Conservation (phyloP, 1,140 invertebrate genomes). For the Gonatopus flavifemur region DNA sequence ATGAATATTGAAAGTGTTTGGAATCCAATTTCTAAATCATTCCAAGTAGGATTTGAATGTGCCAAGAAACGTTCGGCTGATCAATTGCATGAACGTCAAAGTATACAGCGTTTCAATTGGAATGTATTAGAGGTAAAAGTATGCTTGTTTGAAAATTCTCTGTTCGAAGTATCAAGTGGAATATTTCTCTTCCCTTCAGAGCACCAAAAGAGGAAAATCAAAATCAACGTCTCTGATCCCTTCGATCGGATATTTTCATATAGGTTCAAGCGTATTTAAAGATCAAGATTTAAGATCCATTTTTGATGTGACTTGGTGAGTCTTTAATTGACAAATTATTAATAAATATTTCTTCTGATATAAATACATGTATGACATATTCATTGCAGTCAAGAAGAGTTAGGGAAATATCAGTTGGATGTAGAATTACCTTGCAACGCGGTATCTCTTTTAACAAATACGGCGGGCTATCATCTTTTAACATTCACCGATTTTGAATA, state of each 20-base stretch:
- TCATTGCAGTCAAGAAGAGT: constrained; percentile 32
- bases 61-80: constrained; percentile 33
- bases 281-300: constrained; percentile 40
- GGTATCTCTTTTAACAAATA: constrained; percentile 46
- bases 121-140: constrained; percentile 19
- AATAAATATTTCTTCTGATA: neutral
- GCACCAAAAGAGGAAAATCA: constrained; percentile 17
- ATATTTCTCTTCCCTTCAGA: constrained; percentile 8
- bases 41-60: constrained; percentile 39
- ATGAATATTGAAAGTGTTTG: constrained; percentile 51
- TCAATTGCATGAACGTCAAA: constrained; percentile 7
- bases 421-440: constrained; percentile 48
- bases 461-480: constrained; percentile 49
- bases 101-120: constrained; percentile 29
- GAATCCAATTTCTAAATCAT: constrained; percentile 41
- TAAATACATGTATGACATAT: constrained; percentile 2
- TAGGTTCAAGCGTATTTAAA: constrained; percentile 42
- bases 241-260: constrained; percentile 44
- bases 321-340: neutral
- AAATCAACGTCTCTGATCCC: constrained; percentile 34
- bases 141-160: neutral
- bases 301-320: constrained; percentile 45
- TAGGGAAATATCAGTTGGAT: constrained; percentile 42
- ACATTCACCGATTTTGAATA: constrained; percentile 44
- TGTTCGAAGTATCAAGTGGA: neutral